Conservation (phyloP, 1,140 invertebrate genomes). For the Monochamus saltuarius region DNA sequence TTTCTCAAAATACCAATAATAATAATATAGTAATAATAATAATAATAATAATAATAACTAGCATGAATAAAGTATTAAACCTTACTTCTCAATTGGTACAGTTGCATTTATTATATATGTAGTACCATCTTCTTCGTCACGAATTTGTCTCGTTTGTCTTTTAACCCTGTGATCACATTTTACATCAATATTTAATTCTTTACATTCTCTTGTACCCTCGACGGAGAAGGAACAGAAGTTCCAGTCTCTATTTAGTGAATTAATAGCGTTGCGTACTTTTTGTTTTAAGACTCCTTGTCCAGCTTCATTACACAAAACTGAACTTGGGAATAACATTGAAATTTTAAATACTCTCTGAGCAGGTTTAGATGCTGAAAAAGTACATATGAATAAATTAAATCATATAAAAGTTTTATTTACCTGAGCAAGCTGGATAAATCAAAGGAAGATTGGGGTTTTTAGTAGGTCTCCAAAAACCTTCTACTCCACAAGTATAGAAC, state of each 20-base stretch:
- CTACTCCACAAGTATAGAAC: slow-evolving; percentile 94
- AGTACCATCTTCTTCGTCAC: slow-evolving; percentile 67
- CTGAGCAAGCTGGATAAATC: slow-evolving; percentile 87
- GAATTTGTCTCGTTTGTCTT: slow-evolving; percentile 61
- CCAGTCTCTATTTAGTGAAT: slow-evolving; percentile 88
- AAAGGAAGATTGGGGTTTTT: slow-evolving; percentile 74
- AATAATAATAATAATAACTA: background rate
- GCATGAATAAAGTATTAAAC: slow-evolving; percentile 12
- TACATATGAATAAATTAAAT: slow-evolving; percentile 2
- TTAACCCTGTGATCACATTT: slow-evolving; percentile 80
- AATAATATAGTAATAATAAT: too few relatives aligned
- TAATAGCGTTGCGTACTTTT: slow-evolving; percentile 83
- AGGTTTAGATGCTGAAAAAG: slow-evolving; percentile 67
- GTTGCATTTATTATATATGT: slow-evolving; percentile 77
- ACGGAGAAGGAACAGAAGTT: slow-evolving; percentile 88
- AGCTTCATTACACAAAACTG: slow-evolving; percentile 90
- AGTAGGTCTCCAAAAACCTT: slow-evolving; percentile 94
- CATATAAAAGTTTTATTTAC: slow-evolving; percentile 56
- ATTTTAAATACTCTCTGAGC: slow-evolving; percentile 92
- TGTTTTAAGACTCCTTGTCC: slow-evolving; percentile 88
- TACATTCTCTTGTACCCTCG: slow-evolving; percentile 81
- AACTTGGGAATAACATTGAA: slow-evolving; percentile 90
- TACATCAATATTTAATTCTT: slow-evolving; percentile 84
- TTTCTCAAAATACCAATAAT: too few relatives aligned
- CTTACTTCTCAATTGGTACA: slow-evolving; percentile 82